Conservation (phyloP, 2,113 vertebrate genomes). For the Corydoras maculifer region DNA sequence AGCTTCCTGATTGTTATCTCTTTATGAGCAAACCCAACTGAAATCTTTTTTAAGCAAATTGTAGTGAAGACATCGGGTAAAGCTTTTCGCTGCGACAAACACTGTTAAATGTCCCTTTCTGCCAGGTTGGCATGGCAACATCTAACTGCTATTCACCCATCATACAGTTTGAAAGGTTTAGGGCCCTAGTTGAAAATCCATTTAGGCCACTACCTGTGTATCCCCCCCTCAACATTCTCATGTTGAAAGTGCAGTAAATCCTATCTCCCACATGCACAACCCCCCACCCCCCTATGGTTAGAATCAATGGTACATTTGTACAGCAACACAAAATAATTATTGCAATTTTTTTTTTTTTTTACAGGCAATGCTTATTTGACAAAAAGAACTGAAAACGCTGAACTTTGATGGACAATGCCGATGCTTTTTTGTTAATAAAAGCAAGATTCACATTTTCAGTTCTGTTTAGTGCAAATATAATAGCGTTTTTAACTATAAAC, state of each 20-base stretch:
- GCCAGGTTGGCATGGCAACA: slow-evolving; percentile 97
- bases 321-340: slow-evolving; percentile 45
- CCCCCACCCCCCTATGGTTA: slow-evolving; percentile 53
- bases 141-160: slow-evolving; percentile 90
- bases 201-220: slow-evolving; percentile 85
- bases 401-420: slow-evolving; percentile 20
- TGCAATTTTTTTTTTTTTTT: slow-evolving; percentile 30
- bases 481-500: too few species aligned
- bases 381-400: slow-evolving; percentile 15
- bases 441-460: too few species aligned
- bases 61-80: slow-evolving; percentile 96
- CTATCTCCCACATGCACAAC: slow-evolving; percentile 54
- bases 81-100: slow-evolving; percentile 84
- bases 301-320: slow-evolving; percentile 65
- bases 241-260: slow-evolving; percentile 69
- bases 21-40: slow-evolving; percentile 82
- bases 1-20: slow-evolving; percentile 83
- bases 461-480: too few species aligned
- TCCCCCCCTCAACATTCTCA: slow-evolving; percentile 56
- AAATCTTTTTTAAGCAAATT: slow-evolving; percentile 97
- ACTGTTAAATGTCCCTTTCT: slow-evolving; percentile 83
- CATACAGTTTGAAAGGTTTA: slow-evolving; percentile 86
- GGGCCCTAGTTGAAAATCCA: slow-evolving; percentile 97
- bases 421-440: neutral
- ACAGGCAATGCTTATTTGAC: slow-evolving; percentile 25